A percentile compares a stretch with the other conserved stretches of the same genome.
Evolutionary conservation across 2,888 invertebrate genomes (phyloP).

Genomic region (Lucinisca nassula): DNA sequence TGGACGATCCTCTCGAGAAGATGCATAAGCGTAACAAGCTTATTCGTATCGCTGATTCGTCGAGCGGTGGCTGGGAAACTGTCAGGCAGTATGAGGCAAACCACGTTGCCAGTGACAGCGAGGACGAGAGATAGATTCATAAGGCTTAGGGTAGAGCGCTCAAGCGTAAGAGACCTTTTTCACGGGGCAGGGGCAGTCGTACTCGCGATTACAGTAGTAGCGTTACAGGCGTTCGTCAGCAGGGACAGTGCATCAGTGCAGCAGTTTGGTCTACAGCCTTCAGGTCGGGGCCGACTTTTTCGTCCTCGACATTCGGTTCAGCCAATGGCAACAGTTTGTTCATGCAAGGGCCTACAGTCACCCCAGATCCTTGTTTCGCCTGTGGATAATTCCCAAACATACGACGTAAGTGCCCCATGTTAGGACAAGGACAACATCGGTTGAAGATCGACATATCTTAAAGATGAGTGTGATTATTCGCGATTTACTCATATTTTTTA

Average conservation of each 20-base stretch:
- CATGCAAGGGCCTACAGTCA: not conserved
- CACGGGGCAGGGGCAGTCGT: not conserved
- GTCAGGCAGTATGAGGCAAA: slow-evolving; percentile 54
- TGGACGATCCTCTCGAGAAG: slow-evolving; percentile 27
- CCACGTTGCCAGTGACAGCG: slow-evolving; percentile 57
- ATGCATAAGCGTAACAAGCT: slow-evolving; percentile 51
- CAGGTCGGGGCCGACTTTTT: too few relatives aligned
- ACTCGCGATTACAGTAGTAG: not conserved
- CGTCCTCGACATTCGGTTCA: too few relatives aligned
- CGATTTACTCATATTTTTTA: not conserved
- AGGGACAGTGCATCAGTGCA: not conserved
- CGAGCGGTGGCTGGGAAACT: slow-evolving; percentile 58
- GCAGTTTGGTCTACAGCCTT: too few relatives aligned
- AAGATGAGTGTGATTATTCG: too few relatives aligned
- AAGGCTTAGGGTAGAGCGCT: slow-evolving; percentile 55
- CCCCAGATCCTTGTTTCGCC: slow-evolving; percentile 43
- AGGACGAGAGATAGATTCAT: slow-evolving; percentile 52
- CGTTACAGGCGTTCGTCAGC: not conserved
- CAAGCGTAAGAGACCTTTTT: slow-evolving; percentile 6
- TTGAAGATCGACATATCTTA: not conserved
- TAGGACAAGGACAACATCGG: not conserved
- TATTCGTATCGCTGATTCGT: slow-evolving; percentile 55
- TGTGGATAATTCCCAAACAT: slow-evolving; percentile 42
- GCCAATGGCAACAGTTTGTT: too few relatives aligned
- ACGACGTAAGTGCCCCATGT: slow-evolving; percentile 30